These are phyloP conservation scores for Macrosoma leucophasiata DNA, from an alignment of 2,888 invertebrate species.

Conservation along the genomic window DNA sequence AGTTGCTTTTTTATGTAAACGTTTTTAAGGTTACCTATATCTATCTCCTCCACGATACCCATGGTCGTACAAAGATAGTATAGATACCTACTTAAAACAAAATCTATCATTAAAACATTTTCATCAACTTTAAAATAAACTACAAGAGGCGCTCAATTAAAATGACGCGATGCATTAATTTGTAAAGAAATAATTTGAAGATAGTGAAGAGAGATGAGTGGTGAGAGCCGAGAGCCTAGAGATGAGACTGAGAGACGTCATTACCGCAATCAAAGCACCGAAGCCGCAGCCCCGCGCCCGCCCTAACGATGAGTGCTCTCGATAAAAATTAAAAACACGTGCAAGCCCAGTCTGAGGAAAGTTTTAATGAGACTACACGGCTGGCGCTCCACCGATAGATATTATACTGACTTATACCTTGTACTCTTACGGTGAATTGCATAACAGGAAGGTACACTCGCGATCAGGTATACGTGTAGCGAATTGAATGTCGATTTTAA, in stretches of 20 bases:
- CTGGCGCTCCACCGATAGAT: conserved; percentile 44
- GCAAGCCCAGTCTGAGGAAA: conserved; percentile 73
- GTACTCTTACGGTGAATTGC: too few species aligned
- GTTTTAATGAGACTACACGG: conserved; percentile 73
- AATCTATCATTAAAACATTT: too few species aligned
- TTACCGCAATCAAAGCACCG: conserved; percentile 73
- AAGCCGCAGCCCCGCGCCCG: conserved; percentile 47
- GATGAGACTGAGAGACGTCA: conserved; percentile 56
- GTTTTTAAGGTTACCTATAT: too few species aligned
- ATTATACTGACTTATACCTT: too few species aligned
- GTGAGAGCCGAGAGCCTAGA: conserved; percentile 46
- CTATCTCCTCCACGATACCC: too few species aligned
- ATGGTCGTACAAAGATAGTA: too few species aligned
- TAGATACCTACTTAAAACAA: too few species aligned
- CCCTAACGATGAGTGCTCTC: conserved; percentile 72
- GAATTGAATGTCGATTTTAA: too few species aligned
- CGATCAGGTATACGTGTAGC: too few species aligned
- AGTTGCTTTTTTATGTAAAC: too few species aligned
- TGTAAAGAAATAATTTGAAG: conserved; percentile 63
- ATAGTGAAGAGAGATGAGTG: conserved; percentile 57
- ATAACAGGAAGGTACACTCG: too few species aligned
- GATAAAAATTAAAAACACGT: conserved; percentile 77
- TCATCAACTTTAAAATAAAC: too few species aligned
- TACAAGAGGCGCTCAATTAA: conserved; percentile 36
- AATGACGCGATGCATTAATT: conserved; percentile 54